Evolutionary conservation across 2,113 vertebrate genomes (phyloP).

Genomic region (Rhegmatorhina hoffmannsi): DNA sequence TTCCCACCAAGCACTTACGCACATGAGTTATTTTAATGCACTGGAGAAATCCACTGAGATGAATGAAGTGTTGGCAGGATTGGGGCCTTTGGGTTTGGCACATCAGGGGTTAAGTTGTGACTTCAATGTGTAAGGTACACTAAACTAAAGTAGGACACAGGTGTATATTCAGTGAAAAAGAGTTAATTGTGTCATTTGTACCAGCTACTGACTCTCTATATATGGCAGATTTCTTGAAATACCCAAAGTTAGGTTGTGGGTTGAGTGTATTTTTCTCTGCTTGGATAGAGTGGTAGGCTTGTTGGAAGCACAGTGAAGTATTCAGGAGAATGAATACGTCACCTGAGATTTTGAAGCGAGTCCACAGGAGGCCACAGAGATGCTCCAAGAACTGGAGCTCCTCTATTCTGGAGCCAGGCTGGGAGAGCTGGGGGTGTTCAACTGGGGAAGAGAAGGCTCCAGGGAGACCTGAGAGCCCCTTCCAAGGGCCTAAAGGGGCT

Average conservation of each 20-base stretch:
- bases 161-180: not conserved
- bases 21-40: not conserved
- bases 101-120: not conserved
- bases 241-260: not conserved
- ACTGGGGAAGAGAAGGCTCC: not conserved
- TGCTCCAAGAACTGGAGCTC: not conserved
- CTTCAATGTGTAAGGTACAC: not conserved
- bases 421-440: accelerated
- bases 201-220: not conserved
- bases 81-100: not conserved
- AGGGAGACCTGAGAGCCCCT: not conserved
- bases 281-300: not conserved
- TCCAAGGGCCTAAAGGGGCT: accelerated
- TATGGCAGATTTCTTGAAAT: not conserved
- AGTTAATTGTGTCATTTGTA: not conserved
- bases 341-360: not conserved
- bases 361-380: accelerated
- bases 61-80: not conserved
- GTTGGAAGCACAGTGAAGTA: not conserved
- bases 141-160: not conserved
- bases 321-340: not conserved
- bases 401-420: not conserved
- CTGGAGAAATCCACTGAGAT: slow-evolving; percentile 7
- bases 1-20: not conserved
- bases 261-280: not conserved